Evolutionary conservation across 1,140 invertebrate species (phyloP), one percentile per base, ranked within the genome.

Genomic region (Onthophagus taurus): DNA sequence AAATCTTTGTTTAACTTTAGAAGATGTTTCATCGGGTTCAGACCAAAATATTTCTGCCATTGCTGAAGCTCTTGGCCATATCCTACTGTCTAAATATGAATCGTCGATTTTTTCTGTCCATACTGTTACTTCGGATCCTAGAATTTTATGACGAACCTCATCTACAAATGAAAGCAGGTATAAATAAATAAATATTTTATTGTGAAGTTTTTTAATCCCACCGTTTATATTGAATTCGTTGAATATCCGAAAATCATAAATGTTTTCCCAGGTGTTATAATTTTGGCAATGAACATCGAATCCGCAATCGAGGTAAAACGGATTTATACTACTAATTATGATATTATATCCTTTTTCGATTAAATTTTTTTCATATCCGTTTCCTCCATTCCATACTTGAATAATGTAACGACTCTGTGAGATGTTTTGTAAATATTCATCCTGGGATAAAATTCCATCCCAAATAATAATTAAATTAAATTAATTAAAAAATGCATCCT

Each of bases 201-300:
- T n/a, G n/a, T n/a, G n/a, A n/a, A n/a, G n/a, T n/a, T n/a, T n/a
- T n/a, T n/a, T n/a, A n/a, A n/a, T n/a, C n/a, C n/a, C n/a, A n/a
- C n/a, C 75, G 80, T 60, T 89, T 89, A 4, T 81, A 72, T 54
- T 90, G 90, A 6, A 89, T 75, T 51, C 78, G 81, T 63, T 91
- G 86, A n/a, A n/a, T n/a, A n/a, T n/a, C 88, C 88, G 90, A 2
- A 83, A 81, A 59, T 85, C 89, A 63, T 89, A 90, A 0, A 87
- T 87, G 0, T 83, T 75, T 61, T 87, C 90, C 88, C 86, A 89
- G 59, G 89, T 89, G 51, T 81, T 83, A 59, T 77, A 76, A 44
- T 65, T 65, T 1, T 65, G 69, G 3, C 79, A 74, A 76, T 76
- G 79, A 2, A 70, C 71, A 11, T 72, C 71, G 49, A 71, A 87